Evolutionary conservation across 2,888 invertebrate genomes (phyloP), one percentile per base, ranked within the genome.

Genomic region (Caenorhabditis sinica): DNA sequence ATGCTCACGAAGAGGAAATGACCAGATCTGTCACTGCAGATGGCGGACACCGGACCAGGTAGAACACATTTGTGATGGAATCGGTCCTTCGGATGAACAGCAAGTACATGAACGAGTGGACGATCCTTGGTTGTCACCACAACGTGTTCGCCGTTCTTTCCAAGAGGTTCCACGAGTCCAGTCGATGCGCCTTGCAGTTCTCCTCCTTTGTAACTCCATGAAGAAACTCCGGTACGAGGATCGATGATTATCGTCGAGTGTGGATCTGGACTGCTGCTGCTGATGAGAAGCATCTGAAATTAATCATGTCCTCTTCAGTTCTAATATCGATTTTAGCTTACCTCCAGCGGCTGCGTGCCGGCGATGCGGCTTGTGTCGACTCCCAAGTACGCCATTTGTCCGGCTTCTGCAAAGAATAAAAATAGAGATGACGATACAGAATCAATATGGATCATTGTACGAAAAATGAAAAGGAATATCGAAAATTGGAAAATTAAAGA

Each of bases 131-230:
- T 81, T 0, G 87, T 76, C 6, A 90, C 77, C 0, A 89, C 60
- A 6, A 90, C 49, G 71, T 89, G 89, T 9, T 87, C 86, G 0
- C 88, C 89, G 43, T 74, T 51, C 11, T 23, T 63, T 17, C 90
- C 90, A 1, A 90, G 71, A n/a, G 89, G 87, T 40, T 82, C 86
- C 1, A 87, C 88, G 13, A 71, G 60, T 13, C 88, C 86, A n/a
- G 87, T 75, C 4, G 81, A 81, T 8, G 86, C 89, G 11, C 89
- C 88, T 77, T 91, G 90, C 20, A 91, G 72, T 61, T 91, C 91
- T 17, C 87, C 83, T 56, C 91, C 91, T 72, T 90, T 91, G 74
- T 89, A 89, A 51, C 87, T 89, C 90, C 91, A 91, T 11, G 86
- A 53, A 9, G 87, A 80, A 20, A 89, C 86, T 11, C 91, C 90